A percentile compares a stretch with the other conserved stretches of the same genome.
phyloP scores from a whole-genome alignment of 2,797 vertebrate species.

The Rhinogobio ventralis region DNA sequence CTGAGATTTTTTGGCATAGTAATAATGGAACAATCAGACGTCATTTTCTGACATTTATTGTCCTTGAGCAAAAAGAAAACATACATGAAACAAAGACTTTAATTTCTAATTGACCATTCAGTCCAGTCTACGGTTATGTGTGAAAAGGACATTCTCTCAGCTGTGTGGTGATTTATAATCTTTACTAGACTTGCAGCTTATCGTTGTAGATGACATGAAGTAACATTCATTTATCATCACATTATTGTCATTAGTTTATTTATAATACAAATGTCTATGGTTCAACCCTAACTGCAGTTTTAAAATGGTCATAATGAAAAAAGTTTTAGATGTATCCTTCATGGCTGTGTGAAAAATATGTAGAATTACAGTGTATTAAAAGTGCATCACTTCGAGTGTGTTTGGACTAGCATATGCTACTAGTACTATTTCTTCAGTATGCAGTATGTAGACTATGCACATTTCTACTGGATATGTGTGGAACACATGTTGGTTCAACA shows the following conservation, averaged over 20 bases:
- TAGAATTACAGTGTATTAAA: background rate
- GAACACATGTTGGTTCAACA: too few species aligned
- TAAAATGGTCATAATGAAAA: background rate
- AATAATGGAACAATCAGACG: constrained; percentile 48
- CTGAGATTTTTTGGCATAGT: constrained; percentile 46
- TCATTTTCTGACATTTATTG: constrained; percentile 55
- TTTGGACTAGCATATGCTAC: background rate
- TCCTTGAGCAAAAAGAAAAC: constrained; percentile 49
- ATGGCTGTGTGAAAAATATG: background rate
- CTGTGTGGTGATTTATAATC: constrained; percentile 18
- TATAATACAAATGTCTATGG: background rate
- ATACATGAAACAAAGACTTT: constrained; percentile 46
- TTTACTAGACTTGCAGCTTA: background rate
- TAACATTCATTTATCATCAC: background rate
- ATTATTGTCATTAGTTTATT: background rate
- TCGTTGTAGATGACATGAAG: background rate
- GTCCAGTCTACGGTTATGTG: constrained; percentile 44
- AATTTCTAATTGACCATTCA: constrained; percentile 51
- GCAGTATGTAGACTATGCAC: too few species aligned
- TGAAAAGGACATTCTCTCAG: constrained; percentile 43
- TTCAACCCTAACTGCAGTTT: background rate
- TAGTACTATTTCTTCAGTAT: background rate
- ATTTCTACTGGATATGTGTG: too few species aligned
- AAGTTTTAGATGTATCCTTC: background rate
- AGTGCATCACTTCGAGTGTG: background rate